These are phyloP conservation scores for Chauna torquata DNA, from an alignment of 2,113 vertebrate species.

Conservation along the genomic window DNA sequence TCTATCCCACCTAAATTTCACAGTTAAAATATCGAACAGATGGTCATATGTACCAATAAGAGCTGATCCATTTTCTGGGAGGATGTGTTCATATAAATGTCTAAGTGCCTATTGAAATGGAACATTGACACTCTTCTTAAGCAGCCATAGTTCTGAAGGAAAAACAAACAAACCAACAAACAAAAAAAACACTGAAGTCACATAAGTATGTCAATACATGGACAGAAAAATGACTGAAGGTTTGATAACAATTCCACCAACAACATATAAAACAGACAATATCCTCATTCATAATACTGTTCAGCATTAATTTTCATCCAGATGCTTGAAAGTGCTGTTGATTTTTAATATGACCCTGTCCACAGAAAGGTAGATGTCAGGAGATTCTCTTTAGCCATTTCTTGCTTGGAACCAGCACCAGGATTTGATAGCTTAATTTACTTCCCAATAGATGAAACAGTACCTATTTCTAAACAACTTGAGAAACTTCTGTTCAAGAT, in stretches of 20 bases:
- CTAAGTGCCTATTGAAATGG: not conserved
- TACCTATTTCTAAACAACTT: not conserved
- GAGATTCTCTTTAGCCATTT: not conserved
- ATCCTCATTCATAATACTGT: not conserved
- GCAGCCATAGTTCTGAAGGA: not conserved
- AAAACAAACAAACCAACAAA: not conserved
- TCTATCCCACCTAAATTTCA: not conserved
- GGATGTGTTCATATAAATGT: not conserved
- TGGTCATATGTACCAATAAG: not conserved
- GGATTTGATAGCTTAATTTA: not conserved
- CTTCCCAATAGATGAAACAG: not conserved
- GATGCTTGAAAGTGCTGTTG: not conserved
- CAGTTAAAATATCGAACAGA: not conserved
- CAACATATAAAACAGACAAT: not conserved
- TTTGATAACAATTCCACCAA: not conserved
- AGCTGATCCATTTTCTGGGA: not conserved
- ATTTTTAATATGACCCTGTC: not conserved
- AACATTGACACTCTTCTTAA: not conserved
- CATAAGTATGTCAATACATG: not conserved
- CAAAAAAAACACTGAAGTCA: not conserved
- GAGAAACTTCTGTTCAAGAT: not conserved
- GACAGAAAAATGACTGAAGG: not conserved
- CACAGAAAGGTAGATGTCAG: not conserved
- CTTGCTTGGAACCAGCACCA: not conserved
- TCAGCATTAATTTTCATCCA: not conserved